A percentile compares a stretch with the other conserved stretches of the same genome.
Evolutionary conservation across 64 coral and sea anemone genomes (phyloP).

Genomic region (Stichodactyla helianthus): DNA sequence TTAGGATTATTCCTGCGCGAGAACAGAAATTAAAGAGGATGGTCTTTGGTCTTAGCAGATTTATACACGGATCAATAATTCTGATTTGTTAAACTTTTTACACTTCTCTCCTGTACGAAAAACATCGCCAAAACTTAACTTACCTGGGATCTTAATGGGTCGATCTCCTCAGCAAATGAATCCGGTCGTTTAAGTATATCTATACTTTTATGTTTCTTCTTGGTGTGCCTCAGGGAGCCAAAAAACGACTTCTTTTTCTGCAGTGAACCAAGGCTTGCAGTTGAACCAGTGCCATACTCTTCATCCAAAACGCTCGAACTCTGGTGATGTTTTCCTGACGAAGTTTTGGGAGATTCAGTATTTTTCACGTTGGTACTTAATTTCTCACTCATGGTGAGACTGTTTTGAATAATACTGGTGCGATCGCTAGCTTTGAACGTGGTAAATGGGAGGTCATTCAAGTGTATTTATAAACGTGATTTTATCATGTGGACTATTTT

Average conservation of each 20-base stretch:
- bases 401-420: not conserved
- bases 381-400: slow-evolving; percentile 13
- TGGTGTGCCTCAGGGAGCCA: slow-evolving; percentile 6
- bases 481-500: not conserved
- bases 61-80: not conserved
- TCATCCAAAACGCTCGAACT: not conserved
- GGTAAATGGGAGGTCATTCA: not conserved
- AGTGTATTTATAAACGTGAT: not conserved
- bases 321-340: not conserved
- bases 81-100: not conserved
- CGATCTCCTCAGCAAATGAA: not conserved
- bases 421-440: not conserved
- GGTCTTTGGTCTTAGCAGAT: not conserved
- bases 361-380: not conserved
- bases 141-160: not conserved
- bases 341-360: not conserved
- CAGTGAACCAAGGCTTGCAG: not conserved
- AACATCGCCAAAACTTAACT: not conserved
- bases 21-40: not conserved
- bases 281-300: not conserved
- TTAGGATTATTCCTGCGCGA: not conserved
- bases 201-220: slow-evolving; percentile 25
- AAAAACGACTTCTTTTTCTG: slow-evolving; percentile 16
- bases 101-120: not conserved
- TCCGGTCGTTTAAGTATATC: not conserved